A percentile compares a stretch with the other conserved stretches of the same genome.
Evolutionary conservation across 2,797 vertebrate species (phyloP).

Genomic region (Ceyx erithaca): DNA sequence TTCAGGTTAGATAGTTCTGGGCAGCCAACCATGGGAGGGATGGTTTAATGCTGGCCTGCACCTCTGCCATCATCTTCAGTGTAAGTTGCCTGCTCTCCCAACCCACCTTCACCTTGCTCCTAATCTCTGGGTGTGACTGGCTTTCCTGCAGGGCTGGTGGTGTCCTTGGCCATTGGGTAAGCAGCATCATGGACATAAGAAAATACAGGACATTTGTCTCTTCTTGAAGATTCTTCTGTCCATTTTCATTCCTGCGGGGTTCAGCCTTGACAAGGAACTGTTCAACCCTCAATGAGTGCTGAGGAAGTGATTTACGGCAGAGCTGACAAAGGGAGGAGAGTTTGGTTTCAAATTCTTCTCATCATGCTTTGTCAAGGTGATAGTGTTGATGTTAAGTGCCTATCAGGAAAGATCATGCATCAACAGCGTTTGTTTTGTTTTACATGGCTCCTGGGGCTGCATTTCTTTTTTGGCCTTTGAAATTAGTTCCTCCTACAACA

Average conservation of each 20-base stretch:
- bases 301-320: background rate
- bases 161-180: rapidly evolving
- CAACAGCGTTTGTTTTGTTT: background rate
- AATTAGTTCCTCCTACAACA: background rate
- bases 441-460: background rate
- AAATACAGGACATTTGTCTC: background rate
- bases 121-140: background rate
- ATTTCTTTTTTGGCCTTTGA: background rate
- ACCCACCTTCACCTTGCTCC: background rate
- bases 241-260: background rate
- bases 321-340: background rate
- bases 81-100: background rate
- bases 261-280: background rate
- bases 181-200: rapidly evolving
- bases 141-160: background rate
- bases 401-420: background rate
- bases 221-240: background rate
- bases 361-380: background rate
- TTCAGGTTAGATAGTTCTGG: background rate
- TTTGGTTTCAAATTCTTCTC: background rate
- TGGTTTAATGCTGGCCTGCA: background rate
- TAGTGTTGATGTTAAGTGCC: background rate
- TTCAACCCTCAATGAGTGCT: background rate
- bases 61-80: background rate
- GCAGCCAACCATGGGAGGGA: background rate